Conservation (phyloP, 1,140 invertebrate genomes). For the Cyclargus thomasi region DNA sequence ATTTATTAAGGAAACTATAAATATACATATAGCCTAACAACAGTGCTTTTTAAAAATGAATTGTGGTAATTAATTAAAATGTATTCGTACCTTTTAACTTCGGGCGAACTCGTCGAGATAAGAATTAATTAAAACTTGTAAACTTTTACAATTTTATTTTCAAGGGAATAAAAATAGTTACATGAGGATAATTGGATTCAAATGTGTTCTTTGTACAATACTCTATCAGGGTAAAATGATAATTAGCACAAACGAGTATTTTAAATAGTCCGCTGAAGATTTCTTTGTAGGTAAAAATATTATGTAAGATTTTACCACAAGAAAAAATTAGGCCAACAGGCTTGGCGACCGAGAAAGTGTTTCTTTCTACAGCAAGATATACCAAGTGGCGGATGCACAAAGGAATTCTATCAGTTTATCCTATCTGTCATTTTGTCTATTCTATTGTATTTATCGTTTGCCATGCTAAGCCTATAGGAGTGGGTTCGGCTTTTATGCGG, state of each 20-base stretch:
- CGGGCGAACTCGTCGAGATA: not conserved
- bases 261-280: not conserved
- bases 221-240: not conserved
- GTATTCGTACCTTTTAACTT: slow-evolving; percentile 9
- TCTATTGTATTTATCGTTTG: too few species aligned
- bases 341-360: too few species aligned
- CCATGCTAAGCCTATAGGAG: too few species aligned
- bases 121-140: slow-evolving; percentile 14
- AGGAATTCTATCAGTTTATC: too few species aligned
- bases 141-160: slow-evolving; percentile 1
- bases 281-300: not conserved
- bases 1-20: too few species aligned
- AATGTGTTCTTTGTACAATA: not conserved
- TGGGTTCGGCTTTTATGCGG: too few species aligned
- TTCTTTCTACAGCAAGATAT: too few species aligned
- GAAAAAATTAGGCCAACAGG: too few species aligned
- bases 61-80: slow-evolving; percentile 9
- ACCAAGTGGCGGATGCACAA: too few species aligned
- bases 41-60: not conserved
- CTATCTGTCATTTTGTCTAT: too few species aligned
- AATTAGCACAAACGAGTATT: not conserved
- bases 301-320: too few species aligned
- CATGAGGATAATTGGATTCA: not conserved
- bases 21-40: not conserved
- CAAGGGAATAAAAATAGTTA: not conserved